Base-by-base conservation (phyloP, 2,113 vertebrate species). In the Aepyceros melampus region DNA sequence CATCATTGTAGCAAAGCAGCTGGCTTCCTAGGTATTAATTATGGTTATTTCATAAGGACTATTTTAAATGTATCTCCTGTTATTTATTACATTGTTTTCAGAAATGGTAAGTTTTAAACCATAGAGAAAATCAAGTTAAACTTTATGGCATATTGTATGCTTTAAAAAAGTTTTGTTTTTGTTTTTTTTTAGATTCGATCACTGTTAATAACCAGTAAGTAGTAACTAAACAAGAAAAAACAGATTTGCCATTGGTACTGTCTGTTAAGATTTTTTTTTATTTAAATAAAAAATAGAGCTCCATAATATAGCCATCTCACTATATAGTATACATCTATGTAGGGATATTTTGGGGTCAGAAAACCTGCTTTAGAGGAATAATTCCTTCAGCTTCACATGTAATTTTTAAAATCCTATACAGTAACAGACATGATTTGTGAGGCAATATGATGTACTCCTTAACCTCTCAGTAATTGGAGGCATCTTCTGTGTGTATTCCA, bases 401-500 rank as follows among this genome's bases (percentile, higher is more conserved):
- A 82, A 33, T 98, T 23, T 94, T 97, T 33, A 88, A 87, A 40
- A 94, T 96, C 93, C 91, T 95, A 36, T 97, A 96, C 92, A 98
- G 97, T 98, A 98, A 98, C 97, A 98, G 98, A 98, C 97, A 98
- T 89, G 97, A 98, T 98, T 98, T 99, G 94, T 91, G 97, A 97
- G 93, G 96, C 98, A 97, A 91, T 95, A 74, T 81, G 60, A 29
- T 64, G 51, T 51, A 97, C 82, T 96, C 95, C 91, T 88, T 97
- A 98, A 98, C 98, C 97, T 98, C 96, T 97, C 97, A 94, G 94
- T 98, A 98, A 98, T 97, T 98, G 98, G 94, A 97, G 94, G 85
- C 98, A 97, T 98, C 92, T 97, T 98, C 98, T 98, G 86, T 97
- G 93, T 98, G 88, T 98, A 88, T 99, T 98, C 98, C 97, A 95